Base-by-base conservation (phyloP, 1,140 invertebrate genomes). In the Brachionus manjavacas region DNA sequence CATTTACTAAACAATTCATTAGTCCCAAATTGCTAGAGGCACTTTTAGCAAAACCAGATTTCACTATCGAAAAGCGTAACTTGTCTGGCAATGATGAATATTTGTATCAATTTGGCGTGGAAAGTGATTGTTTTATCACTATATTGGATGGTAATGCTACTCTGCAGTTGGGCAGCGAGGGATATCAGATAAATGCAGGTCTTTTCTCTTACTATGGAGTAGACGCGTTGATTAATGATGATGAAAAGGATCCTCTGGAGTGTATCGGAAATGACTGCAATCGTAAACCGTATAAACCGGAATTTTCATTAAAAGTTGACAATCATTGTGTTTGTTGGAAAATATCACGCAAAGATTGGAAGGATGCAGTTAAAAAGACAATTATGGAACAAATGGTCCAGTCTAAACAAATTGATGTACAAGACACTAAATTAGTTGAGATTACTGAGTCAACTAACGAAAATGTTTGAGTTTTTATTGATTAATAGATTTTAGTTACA, bases 121-220 rank as follows among this genome's bases (percentile, higher is more conserved):
- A 52, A 43, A 20, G 20, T 64, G 84, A 85, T 60, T 85, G 81
- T 49, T 85, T 85, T 55, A 68, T 81, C 11, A 43, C 80, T 12
- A 85, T 85, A 35, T 23, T 85, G 8, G 49, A 66, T 52, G 84
- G 84, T 16, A 43, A 68, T 9, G 74, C 64, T n/a, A 68, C 23
- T 11, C 12, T 85, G n/a, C 14, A 64, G 39, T 49, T 66, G 3
- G 76, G 84, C n/a, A 31, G n/a, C 16, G 84, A 85, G 31, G 60
- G 60, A 28, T 31, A 83, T 11, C 28, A 81, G 25, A 39, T 81
- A 28, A 39, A 68, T 8, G 84, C 72, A 16, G 84, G 84, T 31
- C 49, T 68, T 25, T 83, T 83, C 20, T 83, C 81, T n/a, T 83
- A 83, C n/a, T 83, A 68, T 72, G 81, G 81, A 43, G 60, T 83